Conservation (phyloP, 2,888 invertebrate genomes). For the Halictus ligatus region DNA sequence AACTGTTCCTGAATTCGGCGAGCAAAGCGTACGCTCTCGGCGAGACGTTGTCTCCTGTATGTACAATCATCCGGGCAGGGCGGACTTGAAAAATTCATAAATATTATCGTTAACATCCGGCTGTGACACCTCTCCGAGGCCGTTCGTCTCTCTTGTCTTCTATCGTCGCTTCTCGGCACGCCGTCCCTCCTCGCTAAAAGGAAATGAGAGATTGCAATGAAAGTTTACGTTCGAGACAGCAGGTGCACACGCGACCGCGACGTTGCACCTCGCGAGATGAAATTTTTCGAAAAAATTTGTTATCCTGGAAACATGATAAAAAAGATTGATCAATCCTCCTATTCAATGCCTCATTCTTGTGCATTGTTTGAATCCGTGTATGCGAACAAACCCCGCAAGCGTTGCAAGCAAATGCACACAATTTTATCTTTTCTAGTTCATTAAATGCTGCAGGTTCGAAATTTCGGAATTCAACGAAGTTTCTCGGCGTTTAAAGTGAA, state of each 20-base stretch:
- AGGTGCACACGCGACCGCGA: constrained; percentile 13
- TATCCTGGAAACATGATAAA: neutral
- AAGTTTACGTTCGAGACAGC: constrained; percentile 26
- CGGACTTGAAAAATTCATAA: constrained; percentile 54
- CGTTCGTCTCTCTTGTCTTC: constrained; percentile 50
- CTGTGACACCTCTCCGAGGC: constrained; percentile 43
- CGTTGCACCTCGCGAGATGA: neutral
- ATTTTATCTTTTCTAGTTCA: too few relatives aligned
- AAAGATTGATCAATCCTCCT: neutral
- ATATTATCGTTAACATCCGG: constrained; percentile 58
- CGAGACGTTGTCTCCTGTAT: neutral
- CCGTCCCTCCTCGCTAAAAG: neutral
- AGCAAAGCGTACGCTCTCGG: neutral
- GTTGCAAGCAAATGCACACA: too few relatives aligned
- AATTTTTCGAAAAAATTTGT: constrained; percentile 3
- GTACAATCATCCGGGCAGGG: neutral
- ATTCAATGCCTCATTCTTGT: neutral
- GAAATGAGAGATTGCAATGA: constrained; percentile 39
- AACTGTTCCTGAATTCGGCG: neutral
- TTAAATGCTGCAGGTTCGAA: too few relatives aligned
- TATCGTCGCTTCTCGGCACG: neutral
- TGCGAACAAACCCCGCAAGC: too few relatives aligned
- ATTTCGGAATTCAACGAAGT: too few relatives aligned
- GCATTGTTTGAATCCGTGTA: neutral
- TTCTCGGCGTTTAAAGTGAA: too few relatives aligned